These are phyloP conservation scores for Philonicus albiceps DNA, from an alignment of 2,888 invertebrate species.

Conservation along the genomic window DNA sequence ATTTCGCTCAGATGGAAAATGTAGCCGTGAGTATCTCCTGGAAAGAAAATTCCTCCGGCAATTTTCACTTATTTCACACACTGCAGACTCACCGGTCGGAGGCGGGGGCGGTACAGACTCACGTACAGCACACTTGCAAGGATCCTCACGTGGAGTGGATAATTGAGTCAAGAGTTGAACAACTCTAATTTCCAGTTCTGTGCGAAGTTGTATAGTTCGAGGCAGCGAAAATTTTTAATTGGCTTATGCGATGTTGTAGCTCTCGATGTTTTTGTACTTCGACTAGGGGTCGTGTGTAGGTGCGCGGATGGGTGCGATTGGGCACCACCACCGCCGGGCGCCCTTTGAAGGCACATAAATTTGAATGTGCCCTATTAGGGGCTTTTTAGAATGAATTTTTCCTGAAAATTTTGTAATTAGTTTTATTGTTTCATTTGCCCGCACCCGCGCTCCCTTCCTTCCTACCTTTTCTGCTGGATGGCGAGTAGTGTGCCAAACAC, in stretches of 20 bases:
- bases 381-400: conserved; percentile 44
- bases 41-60: neutral
- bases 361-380: conserved; percentile 44
- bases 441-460: neutral
- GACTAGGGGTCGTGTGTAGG: conserved; percentile 22
- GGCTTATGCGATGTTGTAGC: conserved; percentile 46
- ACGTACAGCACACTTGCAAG: conserved; percentile 32
- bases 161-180: conserved; percentile 51
- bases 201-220: conserved; percentile 47
- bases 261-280: conserved; percentile 33
- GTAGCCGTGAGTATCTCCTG: conserved; percentile 27
- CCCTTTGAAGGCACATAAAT: conserved; percentile 39
- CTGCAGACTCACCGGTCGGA: neutral
- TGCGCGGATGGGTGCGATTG: conserved; percentile 25
- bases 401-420: conserved; percentile 44
- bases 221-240: conserved; percentile 50
- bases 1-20: conserved; percentile 30
- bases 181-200: conserved; percentile 49
- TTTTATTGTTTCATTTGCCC: conserved; percentile 44
- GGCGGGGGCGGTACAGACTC: neutral
- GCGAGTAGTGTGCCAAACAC: neutral
- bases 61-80: conserved; percentile 25
- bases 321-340: conserved; percentile 6
- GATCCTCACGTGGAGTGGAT: conserved; percentile 44
- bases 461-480: neutral